phyloP scores from a whole-genome alignment of 1,140 invertebrate genomes.

The Odontomachus brunneus region DNA sequence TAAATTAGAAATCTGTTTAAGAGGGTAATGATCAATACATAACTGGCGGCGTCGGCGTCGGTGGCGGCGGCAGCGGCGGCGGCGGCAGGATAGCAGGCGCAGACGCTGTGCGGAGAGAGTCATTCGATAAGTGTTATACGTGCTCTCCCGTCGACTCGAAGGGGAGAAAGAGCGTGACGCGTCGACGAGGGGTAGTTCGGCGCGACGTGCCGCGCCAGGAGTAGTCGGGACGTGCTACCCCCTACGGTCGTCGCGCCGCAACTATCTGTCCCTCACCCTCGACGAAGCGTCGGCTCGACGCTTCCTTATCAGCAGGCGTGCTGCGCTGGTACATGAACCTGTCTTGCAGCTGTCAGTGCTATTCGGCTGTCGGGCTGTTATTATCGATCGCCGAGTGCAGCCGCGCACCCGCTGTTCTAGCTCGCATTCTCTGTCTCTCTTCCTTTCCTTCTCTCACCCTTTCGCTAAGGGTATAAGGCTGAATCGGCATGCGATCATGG shows the following conservation, averaged over 20 bases:
- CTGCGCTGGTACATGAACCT: conserved; percentile 29
- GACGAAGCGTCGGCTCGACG: conserved; percentile 12
- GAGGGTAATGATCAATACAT: conserved; percentile 85
- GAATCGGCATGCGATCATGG: conserved; percentile 36
- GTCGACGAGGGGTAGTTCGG: background rate
- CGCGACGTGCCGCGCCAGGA: conserved; percentile 46
- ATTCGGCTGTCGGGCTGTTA: conserved; percentile 11
- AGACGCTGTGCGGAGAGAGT: conserved; percentile 74
- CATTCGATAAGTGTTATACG: conserved; percentile 80
- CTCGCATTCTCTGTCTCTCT: too few species aligned
- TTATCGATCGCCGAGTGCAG: conserved; percentile 36
- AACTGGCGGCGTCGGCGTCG: conserved; percentile 67
- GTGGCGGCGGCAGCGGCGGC: conserved; percentile 41
- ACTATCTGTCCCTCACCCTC: conserved; percentile 68
- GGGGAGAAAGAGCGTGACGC: too few species aligned
- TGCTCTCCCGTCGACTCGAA: conserved; percentile 61
- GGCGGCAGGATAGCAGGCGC: conserved; percentile 67
- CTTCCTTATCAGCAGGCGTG: conserved; percentile 78
- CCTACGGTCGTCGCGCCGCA: conserved; percentile 75
- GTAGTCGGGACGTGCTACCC: conserved; percentile 81
- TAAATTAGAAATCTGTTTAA: conserved; percentile 85
- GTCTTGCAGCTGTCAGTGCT: conserved; percentile 31
- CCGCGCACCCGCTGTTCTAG: background rate
- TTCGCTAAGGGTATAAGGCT: background rate
- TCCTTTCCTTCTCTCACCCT: background rate